Evolutionary conservation across 2,797 vertebrate genomes (phyloP), one percentile per base, ranked within the genome.

Genomic region (Manis crassicaudata): DNA sequence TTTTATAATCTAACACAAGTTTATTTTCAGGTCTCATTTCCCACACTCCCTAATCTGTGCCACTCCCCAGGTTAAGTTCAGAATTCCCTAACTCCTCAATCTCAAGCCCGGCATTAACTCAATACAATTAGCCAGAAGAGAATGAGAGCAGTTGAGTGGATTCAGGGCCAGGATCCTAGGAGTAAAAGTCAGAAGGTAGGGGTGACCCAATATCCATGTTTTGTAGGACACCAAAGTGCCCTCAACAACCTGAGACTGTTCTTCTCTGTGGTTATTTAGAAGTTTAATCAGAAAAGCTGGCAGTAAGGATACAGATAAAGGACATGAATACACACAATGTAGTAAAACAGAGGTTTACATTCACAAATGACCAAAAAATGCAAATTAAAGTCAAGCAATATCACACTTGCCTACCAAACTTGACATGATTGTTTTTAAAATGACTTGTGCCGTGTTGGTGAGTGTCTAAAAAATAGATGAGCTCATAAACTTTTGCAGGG

Each of bases 281-380:
- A 89, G 13, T 60, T 40, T 76, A 90, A 87, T 40, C 77, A 90
- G 18, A 46, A 76, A 56, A 75, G 50, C 8, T 40, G 58, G 29
- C 12, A 18, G 18, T 18, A 65, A 11, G 17, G 63, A 95, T 75
- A 73, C 7, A 83, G 2, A 29, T 35, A 14, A 46, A 89, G 21
- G n/a, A 7, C 8, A 40, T 10, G 14, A 70, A 27, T 40, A 58
- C 13, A 40, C 37, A 50, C 8, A 63, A 79, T 13, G 23, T 25
- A 13, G 35, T 54, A 81, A 88, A 84, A 37, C 13, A 37, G 1
- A 29, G 56, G 27, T 12, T 11, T 75, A 54, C 37, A 18, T 46
- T 86, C 21, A 80, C 23, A 79, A 62, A 72, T 20, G 8, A 83
- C 82, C 29, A 88, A 91, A 92, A 70, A 60, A 18, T 56, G 2